Conservation (phyloP, 2,113 vertebrate genomes). For the Bambusicola thoracicus region DNA sequence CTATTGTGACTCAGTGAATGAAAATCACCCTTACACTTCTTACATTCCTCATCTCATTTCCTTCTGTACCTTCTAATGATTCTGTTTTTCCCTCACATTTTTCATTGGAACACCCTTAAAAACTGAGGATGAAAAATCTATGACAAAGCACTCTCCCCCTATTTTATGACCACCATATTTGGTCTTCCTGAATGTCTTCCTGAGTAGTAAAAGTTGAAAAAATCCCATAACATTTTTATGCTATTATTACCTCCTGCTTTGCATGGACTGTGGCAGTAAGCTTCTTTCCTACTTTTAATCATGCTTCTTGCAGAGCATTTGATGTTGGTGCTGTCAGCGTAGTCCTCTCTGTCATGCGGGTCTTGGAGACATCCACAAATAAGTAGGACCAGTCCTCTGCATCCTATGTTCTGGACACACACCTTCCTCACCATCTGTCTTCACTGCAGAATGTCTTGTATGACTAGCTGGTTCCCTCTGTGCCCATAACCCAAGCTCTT, state of each 20-base stretch:
- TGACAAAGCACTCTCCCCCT: neutral
- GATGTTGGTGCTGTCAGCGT: accelerated
- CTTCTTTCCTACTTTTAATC: neutral
- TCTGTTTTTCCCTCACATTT: neutral
- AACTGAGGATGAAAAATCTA: neutral
- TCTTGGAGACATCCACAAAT: neutral
- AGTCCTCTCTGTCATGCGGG: neutral
- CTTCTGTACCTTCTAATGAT: neutral
- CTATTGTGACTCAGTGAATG: neutral
- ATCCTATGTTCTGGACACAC: neutral
- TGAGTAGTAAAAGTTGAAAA: conserved; percentile 55
- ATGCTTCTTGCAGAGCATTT: neutral
- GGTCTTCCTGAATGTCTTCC: conserved; percentile 29
- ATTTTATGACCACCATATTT: conserved; percentile 5
- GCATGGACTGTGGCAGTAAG: conserved; percentile 7
- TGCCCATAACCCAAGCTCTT: neutral
- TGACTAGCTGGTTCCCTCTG: conserved; percentile 25
- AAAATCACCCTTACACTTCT: neutral
- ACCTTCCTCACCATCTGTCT: neutral
- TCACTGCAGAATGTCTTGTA: neutral
- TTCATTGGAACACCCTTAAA: neutral
- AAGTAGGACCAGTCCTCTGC: neutral
- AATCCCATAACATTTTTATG: conserved; percentile 57
- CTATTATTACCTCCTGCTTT: conserved; percentile 37
- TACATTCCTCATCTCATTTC: neutral